Evolutionary conservation across 2,888 invertebrate genomes (phyloP), one percentile per base, ranked within the genome.

Genomic region (Rhabditophanes sp.): DNA sequence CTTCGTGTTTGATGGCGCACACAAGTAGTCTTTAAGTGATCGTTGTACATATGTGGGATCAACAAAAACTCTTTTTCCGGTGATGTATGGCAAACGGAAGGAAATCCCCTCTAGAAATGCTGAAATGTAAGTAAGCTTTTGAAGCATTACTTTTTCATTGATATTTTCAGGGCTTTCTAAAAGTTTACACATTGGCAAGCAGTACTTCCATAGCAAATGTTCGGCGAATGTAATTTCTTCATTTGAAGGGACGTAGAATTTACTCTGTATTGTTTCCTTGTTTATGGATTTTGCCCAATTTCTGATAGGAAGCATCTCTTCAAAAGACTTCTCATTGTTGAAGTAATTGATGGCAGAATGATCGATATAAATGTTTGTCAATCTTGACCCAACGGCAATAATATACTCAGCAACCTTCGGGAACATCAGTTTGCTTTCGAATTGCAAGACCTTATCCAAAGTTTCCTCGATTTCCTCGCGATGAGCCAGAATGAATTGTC

Each of bases 231-330:
- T 66, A 1, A 79, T 73, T 64, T 83, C 83, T 23, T 73, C 74
- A 15, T 72, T 69, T 15, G 71, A 74, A 0, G 85, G 83, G 28
- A 77, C 69, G 18, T 81, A 80, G 82, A 82, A 85, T 24, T 75
- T 69, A 14, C 82, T 68, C 5, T 75, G 70, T 12, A 78, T 69
- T 17, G 76, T 72, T 35, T 76, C 70, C 14, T 79, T 66, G 48
- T 77, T 69, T 12, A 76, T 75, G 0, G 78, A 73, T 39, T 73
- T 72, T 0, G 82, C 85, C 87, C 87, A 88, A n/a, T n/a, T n/a
- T n/a, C n/a, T n/a, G n/a, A n/a, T n/a, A n/a, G n/a, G n/a, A n/a
- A n/a, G n/a, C n/a, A n/a, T n/a, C n/a, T n/a, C n/a, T n/a, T n/a
- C n/a, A n/a, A n/a, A n/a, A n/a, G n/a, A n/a, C n/a, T n/a, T n/a